Percentiles rank a stretch among this genome's conserved stretches.
phyloP scores from a whole-genome alignment of 2,113 vertebrate genomes.

The Probosciger aterrimus region DNA sequence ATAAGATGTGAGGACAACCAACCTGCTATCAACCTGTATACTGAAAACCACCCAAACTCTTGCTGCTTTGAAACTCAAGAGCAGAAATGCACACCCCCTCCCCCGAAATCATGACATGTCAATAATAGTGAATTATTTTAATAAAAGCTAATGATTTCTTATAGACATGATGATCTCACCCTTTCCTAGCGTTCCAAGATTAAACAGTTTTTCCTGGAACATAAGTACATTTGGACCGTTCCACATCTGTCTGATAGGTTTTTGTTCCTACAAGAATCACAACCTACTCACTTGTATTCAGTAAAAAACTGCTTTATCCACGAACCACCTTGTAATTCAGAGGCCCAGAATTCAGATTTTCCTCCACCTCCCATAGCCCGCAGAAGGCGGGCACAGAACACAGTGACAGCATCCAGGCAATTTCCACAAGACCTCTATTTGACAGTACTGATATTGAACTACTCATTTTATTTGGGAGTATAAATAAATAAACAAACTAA shows the following conservation, averaged over 20 bases:
- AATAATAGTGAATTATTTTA: neutral
- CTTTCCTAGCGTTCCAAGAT: neutral
- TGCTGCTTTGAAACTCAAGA: neutral
- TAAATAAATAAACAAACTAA: neutral
- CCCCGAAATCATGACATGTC: neutral
- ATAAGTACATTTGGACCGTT: neutral
- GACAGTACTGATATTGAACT: neutral
- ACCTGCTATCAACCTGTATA: neutral
- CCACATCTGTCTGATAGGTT: neutral
- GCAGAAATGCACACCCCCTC: neutral
- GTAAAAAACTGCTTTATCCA: neutral
- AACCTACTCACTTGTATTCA: neutral
- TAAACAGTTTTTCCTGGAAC: conserved; percentile 42
- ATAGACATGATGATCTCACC: conserved; percentile 2
- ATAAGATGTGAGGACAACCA: neutral
- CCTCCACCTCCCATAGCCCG: accelerated
- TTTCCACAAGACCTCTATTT: neutral
- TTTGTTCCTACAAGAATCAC: neutral
- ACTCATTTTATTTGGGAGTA: neutral
- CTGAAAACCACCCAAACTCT: neutral
- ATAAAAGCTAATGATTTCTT: neutral
- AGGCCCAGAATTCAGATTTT: neutral
- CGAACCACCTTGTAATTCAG: neutral
- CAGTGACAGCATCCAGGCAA: neutral
- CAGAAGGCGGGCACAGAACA: neutral